Percentiles rank a stretch among this genome's conserved stretches.
These are phyloP conservation scores for Dissostichus mawsoni DNA, from an alignment of 2,113 vertebrate species.

Conservation along the genomic window DNA sequence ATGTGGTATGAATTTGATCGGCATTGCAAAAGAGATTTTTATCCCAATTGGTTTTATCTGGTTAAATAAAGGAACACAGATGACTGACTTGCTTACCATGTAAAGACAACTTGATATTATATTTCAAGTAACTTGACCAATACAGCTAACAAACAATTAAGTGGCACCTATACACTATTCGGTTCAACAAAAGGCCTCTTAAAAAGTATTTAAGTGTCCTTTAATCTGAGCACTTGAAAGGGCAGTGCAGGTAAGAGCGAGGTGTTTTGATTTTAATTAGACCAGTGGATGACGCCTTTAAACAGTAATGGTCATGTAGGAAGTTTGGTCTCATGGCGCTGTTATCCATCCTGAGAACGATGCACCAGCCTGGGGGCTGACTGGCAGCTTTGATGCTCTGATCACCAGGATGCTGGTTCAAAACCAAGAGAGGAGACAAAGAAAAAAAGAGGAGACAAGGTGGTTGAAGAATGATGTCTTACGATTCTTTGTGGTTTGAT, in stretches of 20 bases:
- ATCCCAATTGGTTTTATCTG: too few relatives aligned
- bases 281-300: slow-evolving; percentile 15
- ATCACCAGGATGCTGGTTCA: slow-evolving; percentile 68
- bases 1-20: too few relatives aligned
- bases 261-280: slow-evolving; percentile 44
- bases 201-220: neutral
- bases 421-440: slow-evolving; percentile 32
- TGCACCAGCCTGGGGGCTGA: slow-evolving; percentile 77
- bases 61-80: too few relatives aligned
- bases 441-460: slow-evolving; percentile 43
- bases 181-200: neutral
- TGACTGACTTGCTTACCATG: neutral
- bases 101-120: neutral
- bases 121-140: neutral
- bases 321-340: slow-evolving; percentile 18
- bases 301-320: slow-evolving; percentile 51
- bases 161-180: neutral
- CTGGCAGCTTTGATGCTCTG: slow-evolving; percentile 78
- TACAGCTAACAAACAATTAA: neutral
- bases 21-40: too few relatives aligned
- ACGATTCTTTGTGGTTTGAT: slow-evolving; percentile 72
- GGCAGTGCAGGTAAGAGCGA: slow-evolving; percentile 12
- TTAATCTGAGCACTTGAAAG: neutral
- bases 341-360: slow-evolving; percentile 49
- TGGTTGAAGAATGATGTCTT: slow-evolving; percentile 65